Percentiles rank a stretch among this genome's conserved stretches.
phyloP scores from a whole-genome alignment of 2,888 invertebrate species.

The Ariolimax columbianus region DNA sequence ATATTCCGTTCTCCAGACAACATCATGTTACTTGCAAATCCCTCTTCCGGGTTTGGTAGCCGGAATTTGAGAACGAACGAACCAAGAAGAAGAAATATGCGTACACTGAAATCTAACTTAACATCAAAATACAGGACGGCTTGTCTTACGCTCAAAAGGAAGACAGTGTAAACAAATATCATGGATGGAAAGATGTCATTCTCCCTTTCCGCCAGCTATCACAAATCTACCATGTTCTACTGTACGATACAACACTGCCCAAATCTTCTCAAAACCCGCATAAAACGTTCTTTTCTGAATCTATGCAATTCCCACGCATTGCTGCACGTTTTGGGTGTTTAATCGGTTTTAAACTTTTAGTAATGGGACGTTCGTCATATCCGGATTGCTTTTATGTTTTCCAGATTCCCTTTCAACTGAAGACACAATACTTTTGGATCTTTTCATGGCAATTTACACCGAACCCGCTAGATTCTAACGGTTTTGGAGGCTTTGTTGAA shows the following conservation, averaged over 20 bases:
- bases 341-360: neutral
- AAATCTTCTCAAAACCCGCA: neutral
- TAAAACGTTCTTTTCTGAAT: neutral
- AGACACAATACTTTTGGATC: neutral
- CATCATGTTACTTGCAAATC: no score
- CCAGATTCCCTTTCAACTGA: neutral
- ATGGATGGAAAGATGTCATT: no score
- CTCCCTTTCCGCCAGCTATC: no score
- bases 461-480: neutral
- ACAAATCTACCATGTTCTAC: neutral
- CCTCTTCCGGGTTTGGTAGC: no score
- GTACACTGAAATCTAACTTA: no score
- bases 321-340: neutral
- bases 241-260: neutral
- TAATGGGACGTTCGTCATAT: neutral
- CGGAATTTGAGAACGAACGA: no score
- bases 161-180: no score
- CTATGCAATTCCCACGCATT: neutral
- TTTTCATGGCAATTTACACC: constrained; percentile 12
- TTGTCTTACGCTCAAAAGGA: no score
- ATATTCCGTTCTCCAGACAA: no score
- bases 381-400: neutral
- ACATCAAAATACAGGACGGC: no score
- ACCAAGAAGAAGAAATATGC: no score
- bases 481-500: neutral